Evolutionary conservation across 2,797 vertebrate genomes (phyloP).

Genomic region (Forpus xanthops): DNA sequence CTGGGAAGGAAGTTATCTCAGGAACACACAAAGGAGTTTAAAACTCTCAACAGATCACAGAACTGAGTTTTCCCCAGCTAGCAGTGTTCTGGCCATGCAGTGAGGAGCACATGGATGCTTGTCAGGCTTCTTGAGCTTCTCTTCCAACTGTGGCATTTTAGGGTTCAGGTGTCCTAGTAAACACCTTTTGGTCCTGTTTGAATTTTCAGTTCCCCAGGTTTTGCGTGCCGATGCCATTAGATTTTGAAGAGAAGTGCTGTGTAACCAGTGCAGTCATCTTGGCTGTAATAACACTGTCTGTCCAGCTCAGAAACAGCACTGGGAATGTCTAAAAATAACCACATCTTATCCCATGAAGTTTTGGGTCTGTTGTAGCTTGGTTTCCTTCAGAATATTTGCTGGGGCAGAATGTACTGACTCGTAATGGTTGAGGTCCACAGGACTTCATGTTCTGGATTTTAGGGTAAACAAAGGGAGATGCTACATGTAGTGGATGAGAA

Average conservation of each 20-base stretch:
- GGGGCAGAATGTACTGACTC: neutral
- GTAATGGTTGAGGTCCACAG: accelerated
- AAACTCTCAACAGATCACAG: neutral
- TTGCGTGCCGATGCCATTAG: accelerated
- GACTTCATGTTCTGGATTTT: neutral
- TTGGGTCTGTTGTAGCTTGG: neutral
- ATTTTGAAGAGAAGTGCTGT: neutral
- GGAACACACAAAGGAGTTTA: neutral
- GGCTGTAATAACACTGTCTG: neutral
- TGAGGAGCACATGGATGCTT: neutral
- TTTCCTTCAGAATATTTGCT: neutral
- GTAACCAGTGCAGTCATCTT: neutral
- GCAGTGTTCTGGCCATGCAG: neutral
- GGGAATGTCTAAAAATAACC: neutral
- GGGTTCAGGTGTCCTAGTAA: neutral
- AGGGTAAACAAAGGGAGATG: neutral
- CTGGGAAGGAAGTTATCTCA: neutral
- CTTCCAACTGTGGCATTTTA: neutral
- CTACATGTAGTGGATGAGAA: accelerated
- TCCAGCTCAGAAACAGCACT: neutral
- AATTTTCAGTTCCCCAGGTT: neutral
- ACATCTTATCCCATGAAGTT: neutral
- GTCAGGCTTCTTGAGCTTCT: neutral
- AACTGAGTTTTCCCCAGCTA: neutral
- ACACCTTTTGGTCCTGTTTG: neutral